Base-by-base conservation (phyloP, 2,113 vertebrate genomes). In the Herpetotheres cachinnans region DNA sequence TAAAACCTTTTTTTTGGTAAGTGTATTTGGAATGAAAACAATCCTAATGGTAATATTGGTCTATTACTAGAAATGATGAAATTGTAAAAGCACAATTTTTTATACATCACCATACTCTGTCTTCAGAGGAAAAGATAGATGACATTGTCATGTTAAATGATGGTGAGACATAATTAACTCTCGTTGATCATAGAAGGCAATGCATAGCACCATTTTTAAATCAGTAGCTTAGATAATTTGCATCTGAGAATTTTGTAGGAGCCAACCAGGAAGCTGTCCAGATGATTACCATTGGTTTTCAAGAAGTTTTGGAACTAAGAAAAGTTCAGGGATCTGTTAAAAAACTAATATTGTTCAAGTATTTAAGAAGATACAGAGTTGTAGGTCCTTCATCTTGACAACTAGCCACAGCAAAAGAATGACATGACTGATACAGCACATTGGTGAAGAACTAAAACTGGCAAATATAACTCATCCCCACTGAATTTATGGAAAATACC, bases 1-100 rank as follows among this genome's bases (percentile, higher is more conserved):
- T 92, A 61, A 97, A 90, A 38, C 36, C 52, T 61, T 94, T 95
- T 83, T 96, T 94, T 80, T 69, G 10, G 14, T 83, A 97, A 97
- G 72, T 74, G 82, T 95, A 95, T 96, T 95, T 93, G 92, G 90
- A 96, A 90, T 92, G 63, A 95, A 96, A 97, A 97, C 93, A 97
- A 92, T 96, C 67, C 67, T 77, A 86, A 92, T 25, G 1, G 97
- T 92, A 83, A 94, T 93, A 93, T 66, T 67, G 82, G 79, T 83
- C 95, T 92, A 92, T 96, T 95, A 97, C 90, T 94, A 90, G 92
- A 94, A 97, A 83, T 94, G 85, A 92, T 94, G 93, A 90, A 95
- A 96, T 89, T 90, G 76, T 95, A 66, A 94, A 95, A 97, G 93
- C 42, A 74, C 47, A 9, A 32, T 92, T 94, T 95, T 95, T 94